phyloP scores from a whole-genome alignment of 2,797 vertebrate genomes.

The Psittacula derbiana region DNA sequence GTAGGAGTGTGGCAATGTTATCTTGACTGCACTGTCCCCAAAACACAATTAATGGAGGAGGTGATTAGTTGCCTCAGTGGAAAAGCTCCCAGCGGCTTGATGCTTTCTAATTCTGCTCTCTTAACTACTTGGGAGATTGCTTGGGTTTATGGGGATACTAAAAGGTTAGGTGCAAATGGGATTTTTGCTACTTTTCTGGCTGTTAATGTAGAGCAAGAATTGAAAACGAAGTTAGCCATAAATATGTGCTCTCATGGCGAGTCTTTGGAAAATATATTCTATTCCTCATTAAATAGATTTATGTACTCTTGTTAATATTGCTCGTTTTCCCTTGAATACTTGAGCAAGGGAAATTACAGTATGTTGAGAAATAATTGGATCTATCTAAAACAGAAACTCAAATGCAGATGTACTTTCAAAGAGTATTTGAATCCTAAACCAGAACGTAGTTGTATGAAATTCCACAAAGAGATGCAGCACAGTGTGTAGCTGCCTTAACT shows the following conservation, averaged over 20 bases:
- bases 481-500: not conserved
- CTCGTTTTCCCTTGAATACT: not conserved
- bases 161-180: not conserved
- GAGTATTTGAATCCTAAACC: not conserved
- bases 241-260: not conserved
- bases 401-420: not conserved
- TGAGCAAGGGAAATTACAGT: conserved; percentile 2
- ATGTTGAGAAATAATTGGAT: conserved; percentile 12
- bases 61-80: not conserved
- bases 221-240: not conserved
- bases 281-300: conserved; percentile 34
- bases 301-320: not conserved
- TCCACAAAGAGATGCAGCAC: not conserved
- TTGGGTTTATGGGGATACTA: not conserved
- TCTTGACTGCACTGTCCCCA: not conserved
- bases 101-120: not conserved
- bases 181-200: not conserved
- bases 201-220: not conserved
- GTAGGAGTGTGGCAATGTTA: not conserved
- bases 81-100: not conserved
- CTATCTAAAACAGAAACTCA: not conserved
- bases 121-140: not conserved
- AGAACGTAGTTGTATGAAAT: not conserved
- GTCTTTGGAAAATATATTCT: conserved; percentile 16
- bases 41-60: not conserved